A percentile compares a stretch with the other conserved stretches of the same genome.
Evolutionary conservation across 2,888 invertebrate species (phyloP).

Genomic region (Apodemia hepburni): DNA sequence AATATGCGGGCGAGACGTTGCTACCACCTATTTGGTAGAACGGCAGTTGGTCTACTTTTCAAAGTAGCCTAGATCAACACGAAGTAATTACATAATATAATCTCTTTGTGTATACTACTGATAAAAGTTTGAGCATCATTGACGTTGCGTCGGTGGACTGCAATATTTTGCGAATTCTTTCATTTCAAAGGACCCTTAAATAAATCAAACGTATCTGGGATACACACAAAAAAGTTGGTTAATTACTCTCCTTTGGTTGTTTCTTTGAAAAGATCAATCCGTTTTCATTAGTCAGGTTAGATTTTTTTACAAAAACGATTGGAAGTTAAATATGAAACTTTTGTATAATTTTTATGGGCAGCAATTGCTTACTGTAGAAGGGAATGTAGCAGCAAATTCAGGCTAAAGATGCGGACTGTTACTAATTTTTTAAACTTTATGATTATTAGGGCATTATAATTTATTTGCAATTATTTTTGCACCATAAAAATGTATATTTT

Average conservation of each 20-base stretch:
- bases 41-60: too few relatives aligned
- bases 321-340: slow-evolving; percentile 1
- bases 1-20: too few relatives aligned
- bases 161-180: slow-evolving; percentile 76
- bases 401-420: neutral
- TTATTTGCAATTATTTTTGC: too few relatives aligned
- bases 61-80: too few relatives aligned
- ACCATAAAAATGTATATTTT: too few relatives aligned
- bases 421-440: too few relatives aligned
- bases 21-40: too few relatives aligned
- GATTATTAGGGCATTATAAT: too few relatives aligned
- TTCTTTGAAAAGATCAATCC: slow-evolving; percentile 66
- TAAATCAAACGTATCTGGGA: slow-evolving; percentile 76
- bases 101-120: too few relatives aligned
- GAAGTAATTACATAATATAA: too few relatives aligned
- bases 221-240: slow-evolving; percentile 72
- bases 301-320: slow-evolving; percentile 12
- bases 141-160: slow-evolving; percentile 53
- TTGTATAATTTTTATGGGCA: slow-evolving; percentile 5
- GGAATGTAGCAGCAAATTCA: slow-evolving; percentile 4
- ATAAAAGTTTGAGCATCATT: slow-evolving; percentile 48
- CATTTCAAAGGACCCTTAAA: slow-evolving; percentile 70
- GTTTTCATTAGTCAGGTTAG: slow-evolving; percentile 44
- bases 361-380: slow-evolving; percentile 1
- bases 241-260: slow-evolving; percentile 65